Evolutionary conservation across 1,140 invertebrate genomes (phyloP).

Genomic region (Kradibia gibbosae): DNA sequence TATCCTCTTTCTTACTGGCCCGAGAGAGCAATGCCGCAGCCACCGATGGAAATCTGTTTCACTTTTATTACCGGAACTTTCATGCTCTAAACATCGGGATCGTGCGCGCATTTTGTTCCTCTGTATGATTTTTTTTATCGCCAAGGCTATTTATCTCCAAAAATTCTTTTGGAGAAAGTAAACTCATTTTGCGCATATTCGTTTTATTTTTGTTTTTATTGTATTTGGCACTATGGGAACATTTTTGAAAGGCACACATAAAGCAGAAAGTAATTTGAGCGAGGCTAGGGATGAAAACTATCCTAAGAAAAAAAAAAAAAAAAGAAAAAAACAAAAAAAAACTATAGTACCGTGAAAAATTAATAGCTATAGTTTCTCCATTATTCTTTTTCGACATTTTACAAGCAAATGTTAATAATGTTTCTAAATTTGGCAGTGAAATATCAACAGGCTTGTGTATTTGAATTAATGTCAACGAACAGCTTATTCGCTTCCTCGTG

Average conservation of each 20-base stretch:
- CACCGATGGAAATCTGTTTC: conserved; percentile 34
- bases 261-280: not conserved
- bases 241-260: not conserved
- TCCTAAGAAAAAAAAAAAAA: not conserved
- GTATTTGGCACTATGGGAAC: not conserved
- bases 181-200: not conserved
- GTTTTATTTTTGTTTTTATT: not conserved
- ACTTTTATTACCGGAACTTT: conserved; percentile 30
- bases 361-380: not conserved
- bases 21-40: not conserved
- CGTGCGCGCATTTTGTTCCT: conserved; percentile 9
- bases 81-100: conserved; percentile 3
- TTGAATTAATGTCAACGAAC: too few species aligned
- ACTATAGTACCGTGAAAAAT: too few species aligned
- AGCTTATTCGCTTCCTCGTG: too few species aligned
- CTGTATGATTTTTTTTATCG: conserved; percentile 22
- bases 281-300: not conserved
- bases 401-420: not conserved
- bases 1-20: conserved; percentile 23
- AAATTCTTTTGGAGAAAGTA: conserved; percentile 42
- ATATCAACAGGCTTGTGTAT: too few species aligned
- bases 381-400: not conserved
- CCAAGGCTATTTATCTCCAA: not conserved
- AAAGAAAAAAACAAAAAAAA: too few species aligned
- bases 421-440: not conserved